These are phyloP conservation scores for Athalia cordata DNA, from an alignment of 2,888 invertebrate genomes.

Conservation along the genomic window DNA sequence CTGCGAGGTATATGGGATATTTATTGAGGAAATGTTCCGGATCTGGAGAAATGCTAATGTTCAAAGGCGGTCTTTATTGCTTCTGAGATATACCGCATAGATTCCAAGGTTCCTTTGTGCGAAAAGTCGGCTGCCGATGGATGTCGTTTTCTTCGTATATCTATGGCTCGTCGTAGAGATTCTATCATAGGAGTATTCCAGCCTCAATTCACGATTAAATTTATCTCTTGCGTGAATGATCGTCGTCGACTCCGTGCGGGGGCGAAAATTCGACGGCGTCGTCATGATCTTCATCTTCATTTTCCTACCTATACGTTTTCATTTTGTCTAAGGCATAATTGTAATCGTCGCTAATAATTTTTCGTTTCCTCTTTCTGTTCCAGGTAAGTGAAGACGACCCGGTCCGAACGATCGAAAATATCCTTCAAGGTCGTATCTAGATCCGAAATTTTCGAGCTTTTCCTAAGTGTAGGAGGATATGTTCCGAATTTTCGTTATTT, in stretches of 20 bases:
- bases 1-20: constrained; percentile 11
- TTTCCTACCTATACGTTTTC: not conserved
- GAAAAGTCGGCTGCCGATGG: constrained; percentile 15
- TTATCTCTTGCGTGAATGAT: too few relatives aligned
- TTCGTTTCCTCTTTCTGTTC: not conserved
- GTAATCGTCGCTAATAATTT: not conserved
- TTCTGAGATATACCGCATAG: constrained; percentile 28
- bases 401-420: not conserved
- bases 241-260: too few relatives aligned
- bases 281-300: too few relatives aligned
- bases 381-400: not conserved
- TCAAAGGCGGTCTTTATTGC: constrained; percentile 42
- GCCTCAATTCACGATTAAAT: too few relatives aligned
- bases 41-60: constrained; percentile 42
- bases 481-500: too few relatives aligned
- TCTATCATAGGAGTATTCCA: not conserved
- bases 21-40: constrained; percentile 22
- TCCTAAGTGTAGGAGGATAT: too few relatives aligned
- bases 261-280: too few relatives aligned
- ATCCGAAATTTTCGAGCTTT: too few relatives aligned
- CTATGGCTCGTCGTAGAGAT: constrained; percentile 20
- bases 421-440: not conserved
- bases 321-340: not conserved
- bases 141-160: not conserved
- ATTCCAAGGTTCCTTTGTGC: constrained; percentile 38